phyloP scores from a whole-genome alignment of 2,888 invertebrate species.

The Tholera decimalis region DNA sequence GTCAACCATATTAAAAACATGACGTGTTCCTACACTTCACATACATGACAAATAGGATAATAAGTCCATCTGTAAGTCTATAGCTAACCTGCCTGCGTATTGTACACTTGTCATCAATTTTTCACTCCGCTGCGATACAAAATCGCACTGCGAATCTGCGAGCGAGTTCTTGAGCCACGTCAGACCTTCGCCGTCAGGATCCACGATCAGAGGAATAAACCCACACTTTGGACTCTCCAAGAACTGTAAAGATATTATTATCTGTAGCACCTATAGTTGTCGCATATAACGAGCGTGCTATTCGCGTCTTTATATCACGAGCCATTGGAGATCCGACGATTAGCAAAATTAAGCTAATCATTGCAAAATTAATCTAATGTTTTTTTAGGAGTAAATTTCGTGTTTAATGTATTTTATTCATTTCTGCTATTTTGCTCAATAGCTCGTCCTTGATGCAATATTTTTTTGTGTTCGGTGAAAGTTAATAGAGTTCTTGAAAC shows the following conservation, averaged over 20 bases:
- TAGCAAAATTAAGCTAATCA: no score
- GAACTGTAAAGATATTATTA: conserved; percentile 66
- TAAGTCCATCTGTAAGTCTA: background rate
- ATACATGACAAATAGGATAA: background rate
- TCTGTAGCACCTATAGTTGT: background rate
- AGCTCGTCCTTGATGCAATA: no score
- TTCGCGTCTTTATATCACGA: background rate
- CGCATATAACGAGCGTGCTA: background rate
- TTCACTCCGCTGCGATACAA: conserved; percentile 94
- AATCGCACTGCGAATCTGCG: conserved; percentile 93
- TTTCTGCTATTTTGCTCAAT: background rate
- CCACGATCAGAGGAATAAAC: conserved; percentile 95
- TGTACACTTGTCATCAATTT: conserved; percentile 95
- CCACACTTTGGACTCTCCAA: conserved; percentile 84
- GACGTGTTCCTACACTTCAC: background rate
- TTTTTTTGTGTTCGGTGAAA: no score
- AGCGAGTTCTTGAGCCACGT: conserved; percentile 95
- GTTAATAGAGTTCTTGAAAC: background rate
- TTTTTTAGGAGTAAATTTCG: background rate
- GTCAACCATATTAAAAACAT: no score
- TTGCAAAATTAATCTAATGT: no score
- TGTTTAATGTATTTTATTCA: background rate
- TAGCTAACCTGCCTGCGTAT: conserved; percentile 92
- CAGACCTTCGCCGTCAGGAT: conserved; percentile 96
- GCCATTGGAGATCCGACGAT: no score